Base-by-base conservation (phyloP, 2,888 invertebrate genomes). In the Tromatobia lineatoria region DNA sequence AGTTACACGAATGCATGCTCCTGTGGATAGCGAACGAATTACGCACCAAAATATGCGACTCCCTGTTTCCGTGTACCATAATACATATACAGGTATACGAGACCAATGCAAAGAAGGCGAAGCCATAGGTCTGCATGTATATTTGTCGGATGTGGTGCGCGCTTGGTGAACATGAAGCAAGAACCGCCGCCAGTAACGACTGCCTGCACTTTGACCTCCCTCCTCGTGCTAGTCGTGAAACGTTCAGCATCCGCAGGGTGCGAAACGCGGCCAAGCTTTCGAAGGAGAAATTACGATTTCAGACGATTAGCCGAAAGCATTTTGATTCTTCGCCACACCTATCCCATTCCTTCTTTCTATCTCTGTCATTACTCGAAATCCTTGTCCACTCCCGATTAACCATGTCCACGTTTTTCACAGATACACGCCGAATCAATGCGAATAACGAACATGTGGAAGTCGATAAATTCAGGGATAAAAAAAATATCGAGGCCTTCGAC, bases 61-160 rank as follows among this genome's bases (percentile, higher is more conserved):
- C 29, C 67, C 34, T 50, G 59, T 52, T 61, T 66, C 64, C 66
- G 59, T 59, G 42, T 20, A 57, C 25, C 25, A 18, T 70, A 20
- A 23, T 54, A 54, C 45, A 34, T 45, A 57, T 54, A 67, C 15
- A 73, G 38, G 13, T 66, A 78, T 70, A 61, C 25, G 52, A n/a
- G n/a, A 1, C 23, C 57, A 25, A 45, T 29, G 18, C 52, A 20
- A 59, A 15, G 10, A 47, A 18, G 57, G 54, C 20, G 50, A 34
- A 45, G 50, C 69, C 69, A 61, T 67, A 52, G 59, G 57, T 73
- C 42, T 13, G 66, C 42, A 29, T 76, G 59, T 45, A 82, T 78
- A 54, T 83, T 83, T 59, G 80, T 76, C 83, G 75, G 83, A 83
- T 80, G 79, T 83, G 74, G 73, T 77, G 66, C 57, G 57, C 34